Percentiles rank a stretch among this genome's conserved stretches.
Conservation (phyloP, 2,888 invertebrate genomes). For the Allophyes oxyacanthae region DNA sequence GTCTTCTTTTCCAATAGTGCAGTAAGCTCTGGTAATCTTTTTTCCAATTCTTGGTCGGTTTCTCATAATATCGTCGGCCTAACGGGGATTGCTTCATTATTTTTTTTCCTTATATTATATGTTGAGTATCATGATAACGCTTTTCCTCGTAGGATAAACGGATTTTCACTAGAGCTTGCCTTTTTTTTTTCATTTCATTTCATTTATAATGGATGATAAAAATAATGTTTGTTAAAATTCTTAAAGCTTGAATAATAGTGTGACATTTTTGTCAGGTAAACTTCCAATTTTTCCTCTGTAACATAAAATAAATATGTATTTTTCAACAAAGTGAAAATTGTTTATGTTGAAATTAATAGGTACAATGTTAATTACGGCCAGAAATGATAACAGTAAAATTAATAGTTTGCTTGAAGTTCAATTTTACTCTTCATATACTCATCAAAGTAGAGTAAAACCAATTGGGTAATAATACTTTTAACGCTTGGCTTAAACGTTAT, state of each 20-base stretch:
- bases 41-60: conserved; percentile 9
- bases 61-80: conserved; percentile 7
- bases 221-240: too few species aligned
- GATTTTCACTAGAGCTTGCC: too few species aligned
- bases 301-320: conserved; percentile 51
- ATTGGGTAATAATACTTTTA: conserved; percentile 23
- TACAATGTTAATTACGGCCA: conserved; percentile 19
- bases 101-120: neutral
- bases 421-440: conserved; percentile 31
- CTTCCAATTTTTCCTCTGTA: too few species aligned
- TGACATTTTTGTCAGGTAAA: too few species aligned
- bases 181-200: too few species aligned
- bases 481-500: conserved; percentile 16
- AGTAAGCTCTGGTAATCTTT: conserved; percentile 21
- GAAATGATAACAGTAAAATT: conserved; percentile 51
- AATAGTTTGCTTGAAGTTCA: conserved; percentile 43
- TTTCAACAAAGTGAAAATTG: conserved; percentile 32
- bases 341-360: conserved; percentile 33
- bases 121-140: neutral
- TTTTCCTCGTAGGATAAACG: conserved; percentile 5
- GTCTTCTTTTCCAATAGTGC: conserved; percentile 15
- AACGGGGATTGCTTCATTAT: conserved; percentile 5
- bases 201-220: too few species aligned
- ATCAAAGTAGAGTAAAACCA: conserved; percentile 4
- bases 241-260: too few species aligned